A percentile compares a stretch with the other conserved stretches of the same genome.
phyloP scores from a whole-genome alignment of 2,113 vertebrate genomes.

The Neolamprologus variostigma region DNA sequence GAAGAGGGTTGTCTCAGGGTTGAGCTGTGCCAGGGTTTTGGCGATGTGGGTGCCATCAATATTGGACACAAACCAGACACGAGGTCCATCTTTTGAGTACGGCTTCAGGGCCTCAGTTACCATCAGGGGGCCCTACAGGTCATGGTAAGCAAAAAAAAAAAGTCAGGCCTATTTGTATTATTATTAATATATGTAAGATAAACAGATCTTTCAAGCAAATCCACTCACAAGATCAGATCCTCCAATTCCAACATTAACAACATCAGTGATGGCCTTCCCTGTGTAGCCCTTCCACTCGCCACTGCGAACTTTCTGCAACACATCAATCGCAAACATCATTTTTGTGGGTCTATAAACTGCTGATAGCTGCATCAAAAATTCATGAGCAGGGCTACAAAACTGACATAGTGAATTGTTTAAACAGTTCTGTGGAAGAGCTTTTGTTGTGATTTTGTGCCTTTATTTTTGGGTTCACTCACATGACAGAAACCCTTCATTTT shows the following conservation, averaged over 20 bases:
- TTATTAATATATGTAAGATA: not conserved
- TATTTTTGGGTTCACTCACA: constrained; percentile 59
- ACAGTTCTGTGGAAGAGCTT: not conserved
- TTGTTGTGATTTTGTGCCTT: not conserved
- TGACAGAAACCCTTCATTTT: constrained; percentile 96
- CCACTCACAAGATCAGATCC: constrained; percentile 94
- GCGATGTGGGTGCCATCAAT: constrained; percentile 95
- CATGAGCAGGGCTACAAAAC: not conserved
- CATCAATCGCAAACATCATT: not conserved
- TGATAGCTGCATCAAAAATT: not conserved
- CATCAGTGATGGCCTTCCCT: constrained; percentile 87
- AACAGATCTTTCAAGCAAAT: not conserved
- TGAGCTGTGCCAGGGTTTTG: constrained; percentile 87
- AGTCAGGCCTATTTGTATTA: not conserved
- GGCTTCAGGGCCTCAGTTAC: constrained; percentile 94
- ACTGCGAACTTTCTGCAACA: constrained; percentile 80
- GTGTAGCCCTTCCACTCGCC: constrained; percentile 95
- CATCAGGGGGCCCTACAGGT: constrained; percentile 88
- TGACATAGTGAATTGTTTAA: not conserved
- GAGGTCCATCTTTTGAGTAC: constrained; percentile 85
- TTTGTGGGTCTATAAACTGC: not conserved
- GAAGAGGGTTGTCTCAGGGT: constrained; percentile 87
- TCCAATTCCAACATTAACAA: constrained; percentile 93
- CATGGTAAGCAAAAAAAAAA: not conserved
- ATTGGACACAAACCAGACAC: constrained; percentile 96